Conservation (phyloP, 2,113 vertebrate genomes). For the Dipodomys spectabilis region DNA sequence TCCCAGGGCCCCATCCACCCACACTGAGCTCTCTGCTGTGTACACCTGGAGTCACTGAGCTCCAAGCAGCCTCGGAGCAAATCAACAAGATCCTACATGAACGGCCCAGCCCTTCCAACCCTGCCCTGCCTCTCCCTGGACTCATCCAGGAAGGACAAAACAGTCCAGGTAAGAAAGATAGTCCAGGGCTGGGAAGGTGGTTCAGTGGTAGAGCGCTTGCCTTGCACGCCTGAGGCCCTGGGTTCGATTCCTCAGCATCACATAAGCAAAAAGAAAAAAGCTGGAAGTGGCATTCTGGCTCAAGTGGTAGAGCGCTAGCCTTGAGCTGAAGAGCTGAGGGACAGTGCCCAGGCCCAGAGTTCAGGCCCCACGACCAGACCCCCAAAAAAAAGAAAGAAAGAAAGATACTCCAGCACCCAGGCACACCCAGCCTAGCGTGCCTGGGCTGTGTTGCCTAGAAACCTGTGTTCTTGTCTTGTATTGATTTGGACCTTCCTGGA, state of each 20-base stretch:
- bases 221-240: too few relatives aligned
- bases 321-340: too few relatives aligned
- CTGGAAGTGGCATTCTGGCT: too few relatives aligned
- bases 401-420: background rate
- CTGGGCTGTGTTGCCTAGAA: background rate
- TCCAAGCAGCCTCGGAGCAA: background rate
- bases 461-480: background rate
- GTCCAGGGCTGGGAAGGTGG: too few relatives aligned
- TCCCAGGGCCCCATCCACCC: fast-evolving
- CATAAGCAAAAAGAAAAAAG: too few relatives aligned
- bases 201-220: too few relatives aligned
- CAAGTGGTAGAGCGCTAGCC: too few relatives aligned
- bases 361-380: too few relatives aligned
- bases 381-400: slow-evolving; percentile 35
- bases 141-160: background rate
- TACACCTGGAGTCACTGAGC: background rate
- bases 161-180: slow-evolving; percentile 56
- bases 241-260: too few relatives aligned
- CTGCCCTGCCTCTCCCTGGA: background rate
- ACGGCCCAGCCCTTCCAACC: background rate
- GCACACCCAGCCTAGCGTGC: background rate
- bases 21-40: fast-evolving
- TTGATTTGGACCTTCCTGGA: background rate
- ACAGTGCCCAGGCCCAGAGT: too few relatives aligned
- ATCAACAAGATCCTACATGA: fast-evolving